Conservation (phyloP, 2,888 invertebrate species). For the Orthosia gracilis region DNA sequence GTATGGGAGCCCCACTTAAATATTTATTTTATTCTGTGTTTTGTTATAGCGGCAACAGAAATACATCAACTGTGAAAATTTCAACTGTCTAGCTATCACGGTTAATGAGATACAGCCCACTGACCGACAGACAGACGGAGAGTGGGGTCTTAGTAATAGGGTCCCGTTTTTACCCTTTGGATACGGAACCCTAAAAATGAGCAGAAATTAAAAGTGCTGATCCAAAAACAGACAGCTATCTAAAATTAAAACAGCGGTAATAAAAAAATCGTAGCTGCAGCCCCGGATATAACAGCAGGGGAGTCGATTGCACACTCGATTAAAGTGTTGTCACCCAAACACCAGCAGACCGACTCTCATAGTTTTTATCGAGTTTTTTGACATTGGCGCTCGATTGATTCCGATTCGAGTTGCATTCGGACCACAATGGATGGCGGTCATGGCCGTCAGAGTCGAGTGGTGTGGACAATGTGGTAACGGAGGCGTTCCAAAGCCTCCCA, state of each 20-base stretch:
- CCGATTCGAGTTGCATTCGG: slow-evolving; percentile 80
- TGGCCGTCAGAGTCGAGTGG: slow-evolving; percentile 78
- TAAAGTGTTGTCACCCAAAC: slow-evolving; percentile 80
- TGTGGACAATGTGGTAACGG: slow-evolving; percentile 77
- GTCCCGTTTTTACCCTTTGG: too few species aligned
- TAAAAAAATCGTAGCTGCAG: slow-evolving; percentile 67
- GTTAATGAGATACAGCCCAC: too few species aligned
- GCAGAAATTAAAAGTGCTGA: neutral
- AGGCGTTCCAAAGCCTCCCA: slow-evolving; percentile 69
- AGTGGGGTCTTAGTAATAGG: too few species aligned
- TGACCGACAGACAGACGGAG: too few species aligned
- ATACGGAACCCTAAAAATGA: neutral
- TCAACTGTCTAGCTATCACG: too few species aligned
- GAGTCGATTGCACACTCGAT: slow-evolving; percentile 77
- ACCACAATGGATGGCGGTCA: slow-evolving; percentile 82
- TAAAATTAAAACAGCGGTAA: slow-evolving; percentile 56
- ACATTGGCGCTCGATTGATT: slow-evolving; percentile 83
- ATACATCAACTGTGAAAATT: too few species aligned
- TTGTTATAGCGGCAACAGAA: too few species aligned
- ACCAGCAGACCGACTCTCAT: slow-evolving; percentile 79
- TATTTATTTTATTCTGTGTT: too few species aligned
- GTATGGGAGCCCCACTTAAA: too few species aligned
- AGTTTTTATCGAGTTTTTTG: slow-evolving; percentile 84
- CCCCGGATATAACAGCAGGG: slow-evolving; percentile 66
- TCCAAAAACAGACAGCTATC: neutral